Conservation (phyloP, 1,140 invertebrate species). For the Chironomus tepperi region DNA sequence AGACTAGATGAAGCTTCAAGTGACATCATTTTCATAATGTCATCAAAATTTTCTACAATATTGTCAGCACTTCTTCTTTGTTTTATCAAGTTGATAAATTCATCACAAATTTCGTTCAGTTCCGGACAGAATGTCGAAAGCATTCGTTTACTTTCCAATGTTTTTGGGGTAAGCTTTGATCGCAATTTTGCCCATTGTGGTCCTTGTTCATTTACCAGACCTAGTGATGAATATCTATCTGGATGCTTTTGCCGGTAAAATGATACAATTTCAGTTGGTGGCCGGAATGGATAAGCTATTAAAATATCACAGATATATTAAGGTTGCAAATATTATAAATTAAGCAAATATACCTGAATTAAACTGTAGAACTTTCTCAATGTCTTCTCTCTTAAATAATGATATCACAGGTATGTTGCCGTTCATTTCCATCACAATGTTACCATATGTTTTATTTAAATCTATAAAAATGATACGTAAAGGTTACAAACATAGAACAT, state of each 20-base stretch:
- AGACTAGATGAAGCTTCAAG: conserved; percentile 70
- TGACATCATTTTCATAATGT: conserved; percentile 64
- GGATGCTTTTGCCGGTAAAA: conserved; percentile 63
- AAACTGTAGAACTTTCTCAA: conserved; percentile 59
- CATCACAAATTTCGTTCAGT: conserved; percentile 65
- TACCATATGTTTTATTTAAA: conserved; percentile 61
- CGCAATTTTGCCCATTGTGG: conserved; percentile 69
- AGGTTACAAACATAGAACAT: too few relatives aligned
- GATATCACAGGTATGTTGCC: conserved; percentile 67
- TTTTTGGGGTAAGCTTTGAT: conserved; percentile 59
- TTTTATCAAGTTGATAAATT: conserved; percentile 61
- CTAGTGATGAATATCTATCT: conserved; percentile 69
- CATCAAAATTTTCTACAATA: conserved; percentile 54
- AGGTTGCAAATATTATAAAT: not conserved
- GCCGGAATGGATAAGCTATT: conserved; percentile 66
- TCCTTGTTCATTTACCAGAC: conserved; percentile 76
- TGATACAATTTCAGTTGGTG: conserved; percentile 72
- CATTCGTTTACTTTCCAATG: conserved; percentile 62
- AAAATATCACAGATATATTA: conserved; percentile 29
- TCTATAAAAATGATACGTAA: conserved; percentile 41
- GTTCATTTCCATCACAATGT: conserved; percentile 66
- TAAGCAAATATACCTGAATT: not conserved
- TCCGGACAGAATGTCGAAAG: conserved; percentile 68
- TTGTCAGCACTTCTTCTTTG: conserved; percentile 42
- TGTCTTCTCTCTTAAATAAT: conserved; percentile 62